These are phyloP conservation scores for Centropus bengalensis DNA, from an alignment of 2,113 vertebrate species.

Conservation along the genomic window DNA sequence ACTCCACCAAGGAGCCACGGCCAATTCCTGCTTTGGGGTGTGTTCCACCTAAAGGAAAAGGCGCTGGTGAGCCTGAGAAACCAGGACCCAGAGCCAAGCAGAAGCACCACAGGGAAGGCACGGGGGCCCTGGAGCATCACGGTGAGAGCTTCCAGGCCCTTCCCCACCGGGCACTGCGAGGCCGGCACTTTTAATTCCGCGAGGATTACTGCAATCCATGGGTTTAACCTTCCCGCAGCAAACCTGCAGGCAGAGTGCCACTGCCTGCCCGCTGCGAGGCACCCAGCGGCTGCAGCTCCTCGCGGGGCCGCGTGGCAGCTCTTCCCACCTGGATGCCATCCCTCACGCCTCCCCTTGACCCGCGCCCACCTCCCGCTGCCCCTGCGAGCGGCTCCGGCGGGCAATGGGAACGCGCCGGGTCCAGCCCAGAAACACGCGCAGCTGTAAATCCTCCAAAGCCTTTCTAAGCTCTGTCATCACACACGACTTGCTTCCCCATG, in stretches of 20 bases:
- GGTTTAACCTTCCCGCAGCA: background rate
- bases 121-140: fast-evolving
- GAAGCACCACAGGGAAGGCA: background rate
- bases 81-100: background rate
- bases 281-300: fast-evolving
- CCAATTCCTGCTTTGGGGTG: background rate
- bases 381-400: background rate
- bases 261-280: background rate
- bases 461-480: background rate
- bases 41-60: background rate
- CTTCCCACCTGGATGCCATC: background rate
- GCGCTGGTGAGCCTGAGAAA: background rate
- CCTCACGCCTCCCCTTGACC: background rate
- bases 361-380: fast-evolving
- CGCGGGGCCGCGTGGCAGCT: background rate
- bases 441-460: conserved; percentile 2
- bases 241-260: background rate
- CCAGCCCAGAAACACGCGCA: background rate
- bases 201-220: background rate
- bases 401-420: background rate
- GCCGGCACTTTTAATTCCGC: background rate
- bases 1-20: background rate
- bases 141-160: fast-evolving
- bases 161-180: background rate
- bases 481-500: background rate